Evolutionary conservation across 2,888 invertebrate genomes (phyloP), one percentile per base, ranked within the genome.

Genomic region (Clusia tigrina): DNA sequence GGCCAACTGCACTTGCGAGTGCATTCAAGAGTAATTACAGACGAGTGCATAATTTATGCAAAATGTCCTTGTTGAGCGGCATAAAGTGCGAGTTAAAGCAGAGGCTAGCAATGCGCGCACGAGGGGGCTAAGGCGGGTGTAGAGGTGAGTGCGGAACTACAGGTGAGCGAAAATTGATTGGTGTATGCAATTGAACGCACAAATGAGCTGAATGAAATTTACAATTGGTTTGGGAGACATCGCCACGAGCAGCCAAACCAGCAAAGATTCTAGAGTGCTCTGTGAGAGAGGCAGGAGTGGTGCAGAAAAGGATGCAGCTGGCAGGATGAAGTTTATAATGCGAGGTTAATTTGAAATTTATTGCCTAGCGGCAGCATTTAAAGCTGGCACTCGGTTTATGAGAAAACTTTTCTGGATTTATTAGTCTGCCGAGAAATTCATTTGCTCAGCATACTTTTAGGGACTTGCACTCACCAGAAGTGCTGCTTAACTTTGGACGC

Each of bases 11-110:
- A 32, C 32, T 32, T 32, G 57, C 46, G 63, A 66, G 63, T 66
- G 66, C 69, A 69, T 67, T 69, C 67, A 64, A 66, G 69, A 69
- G 66, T 69, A 69, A 69, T 69, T 69, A 69, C 67, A 66, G 66
- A 61, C 58, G 62, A 65, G 65, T 63, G 65, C 62, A 69, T 68
- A 69, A 68, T 67, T 68, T 64, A 69, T 68, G 67, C 65, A 62
- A 60, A 59, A 32, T 32, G 32, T 55, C 26, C 26, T 53, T 58
- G 23, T 22, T 25, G 38, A 22, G 17, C 53, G 10, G 60, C 32
- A 32, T 9, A 9, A 12, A 32, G 32, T 32, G 6, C 12, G 32
- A n/a, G n/a, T n/a, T n/a, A n/a, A n/a, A n/a, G n/a, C n/a, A n/a
- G n/a, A n/a, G n/a, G n/a, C n/a, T n/a, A n/a, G n/a, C 6, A 32